phyloP scores from a whole-genome alignment of 2,797 vertebrate species.

The Hephaestus fuliginosus region DNA sequence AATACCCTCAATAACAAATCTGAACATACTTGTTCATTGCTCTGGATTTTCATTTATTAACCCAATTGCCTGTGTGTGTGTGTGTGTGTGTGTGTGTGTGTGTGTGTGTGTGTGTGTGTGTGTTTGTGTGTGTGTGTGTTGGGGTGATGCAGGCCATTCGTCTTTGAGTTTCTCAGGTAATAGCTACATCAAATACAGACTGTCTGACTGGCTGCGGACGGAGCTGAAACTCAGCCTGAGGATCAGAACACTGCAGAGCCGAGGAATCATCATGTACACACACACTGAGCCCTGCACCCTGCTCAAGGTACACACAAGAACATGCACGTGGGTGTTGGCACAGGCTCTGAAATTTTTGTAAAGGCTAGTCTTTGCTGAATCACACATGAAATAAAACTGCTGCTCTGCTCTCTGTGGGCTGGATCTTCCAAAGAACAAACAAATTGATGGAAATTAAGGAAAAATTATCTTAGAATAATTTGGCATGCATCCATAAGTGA shows the following conservation, averaged over 20 bases:
- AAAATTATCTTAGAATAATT: neutral
- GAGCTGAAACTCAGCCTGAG: slow-evolving; percentile 94
- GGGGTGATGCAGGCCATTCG: slow-evolving; percentile 89
- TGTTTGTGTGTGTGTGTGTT: slow-evolving; percentile 19
- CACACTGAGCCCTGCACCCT: slow-evolving; percentile 93
- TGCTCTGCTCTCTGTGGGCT: neutral
- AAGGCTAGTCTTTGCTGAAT: neutral
- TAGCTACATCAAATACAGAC: slow-evolving; percentile 97
- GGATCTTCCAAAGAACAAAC: neutral
- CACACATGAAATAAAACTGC: neutral
- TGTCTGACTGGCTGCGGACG: slow-evolving; percentile 90
- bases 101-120: slow-evolving; percentile 38
- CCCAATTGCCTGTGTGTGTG: neutral
- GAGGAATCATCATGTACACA: slow-evolving; percentile 96
- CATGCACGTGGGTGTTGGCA: slow-evolving; percentile 13
- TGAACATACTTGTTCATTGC: neutral
- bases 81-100: neutral
- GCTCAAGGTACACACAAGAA: slow-evolving; percentile 91
- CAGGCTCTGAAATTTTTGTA: neutral
- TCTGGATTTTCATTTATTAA: neutral
- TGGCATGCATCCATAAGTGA: neutral
- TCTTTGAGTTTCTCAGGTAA: slow-evolving; percentile 98
- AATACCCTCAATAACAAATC: too few relatives aligned
- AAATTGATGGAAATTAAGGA: neutral
- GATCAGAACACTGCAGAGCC: slow-evolving; percentile 95